A percentile compares a stretch with the other conserved stretches of the same genome.
These are phyloP conservation scores for Sciaenops ocellatus DNA, from an alignment of 2,797 vertebrate species.

Conservation along the genomic window DNA sequence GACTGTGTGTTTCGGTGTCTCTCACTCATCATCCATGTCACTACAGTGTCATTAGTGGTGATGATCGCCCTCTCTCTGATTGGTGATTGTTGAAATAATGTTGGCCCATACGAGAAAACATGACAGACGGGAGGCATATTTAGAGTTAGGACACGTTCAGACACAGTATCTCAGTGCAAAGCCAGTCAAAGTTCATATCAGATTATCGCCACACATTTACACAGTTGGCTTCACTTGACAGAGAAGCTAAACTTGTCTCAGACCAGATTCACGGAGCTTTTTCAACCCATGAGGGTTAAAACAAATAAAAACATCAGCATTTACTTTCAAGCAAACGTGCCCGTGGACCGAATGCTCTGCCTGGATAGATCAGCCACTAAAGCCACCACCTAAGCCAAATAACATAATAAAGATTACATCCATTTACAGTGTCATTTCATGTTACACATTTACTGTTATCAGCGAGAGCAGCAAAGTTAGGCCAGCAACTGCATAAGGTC, in stretches of 20 bases:
- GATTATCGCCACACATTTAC: slow-evolving; percentile 38
- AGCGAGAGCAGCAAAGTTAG: neutral
- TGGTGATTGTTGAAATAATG: neutral
- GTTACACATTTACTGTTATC: slow-evolving; percentile 1
- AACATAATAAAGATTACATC: slow-evolving; percentile 22
- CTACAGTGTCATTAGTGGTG: slow-evolving; percentile 19
- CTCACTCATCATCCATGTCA: slow-evolving; percentile 7
- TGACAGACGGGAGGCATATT: slow-evolving; percentile 9
- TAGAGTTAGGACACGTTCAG: neutral
- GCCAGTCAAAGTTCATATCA: slow-evolving; percentile 44
- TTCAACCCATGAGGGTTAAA: slow-evolving; percentile 4
- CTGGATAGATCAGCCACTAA: slow-evolving; percentile 21
- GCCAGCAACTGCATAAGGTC: slow-evolving; percentile 16
- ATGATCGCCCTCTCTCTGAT: neutral
- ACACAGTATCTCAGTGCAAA: slow-evolving; percentile 19
- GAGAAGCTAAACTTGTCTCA: slow-evolving; percentile 28
- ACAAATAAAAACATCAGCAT: slow-evolving; percentile 20
- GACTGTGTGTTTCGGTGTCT: neutral
- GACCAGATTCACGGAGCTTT: slow-evolving; percentile 12
- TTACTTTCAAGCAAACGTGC: slow-evolving; percentile 17
- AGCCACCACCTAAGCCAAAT: slow-evolving; percentile 9
- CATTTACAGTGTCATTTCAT: neutral
- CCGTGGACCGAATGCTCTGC: neutral
- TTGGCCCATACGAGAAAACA: neutral
- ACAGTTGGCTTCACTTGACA: slow-evolving; percentile 47